Evolutionary conservation across 2,888 invertebrate species (phyloP), one percentile per base, ranked within the genome.

Genomic region (Sinotaia quadrata): DNA sequence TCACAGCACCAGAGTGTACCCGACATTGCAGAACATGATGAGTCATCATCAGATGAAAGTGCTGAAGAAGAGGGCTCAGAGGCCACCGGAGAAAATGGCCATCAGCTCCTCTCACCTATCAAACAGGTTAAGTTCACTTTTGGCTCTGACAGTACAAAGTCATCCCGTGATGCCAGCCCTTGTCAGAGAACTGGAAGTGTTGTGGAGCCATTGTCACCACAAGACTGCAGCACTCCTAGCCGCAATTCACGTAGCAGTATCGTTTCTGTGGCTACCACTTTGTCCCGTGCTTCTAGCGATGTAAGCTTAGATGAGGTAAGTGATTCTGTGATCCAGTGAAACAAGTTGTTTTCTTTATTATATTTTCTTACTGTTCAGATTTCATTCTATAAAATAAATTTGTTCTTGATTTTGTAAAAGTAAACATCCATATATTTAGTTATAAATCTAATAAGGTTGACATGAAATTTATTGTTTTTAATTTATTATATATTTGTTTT

Each of bases 241-340:
- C 79, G 73, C 56, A 61, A 61, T 4, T 58, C 69, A 24, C 54
- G 67, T 18, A 37, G 69, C 27, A 59, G 60, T 29, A 62, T 52
- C 41, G 57, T 58, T 31, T 71, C 75, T 1, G 70, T 75, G 24
- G 52, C 49, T 12, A 71, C 79, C 4, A 74, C 77, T 33, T 67
- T 85, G 12, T 84, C 85, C 12, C 69, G 81, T 15, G 80, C 80
- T n/a, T 81, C 82, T 1, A 85, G 84, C 75, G 84, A 82, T 52
- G 73, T 82, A 12, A 85, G 85, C 73, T 67, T 85, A 31, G 85
- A 86, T 63, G 84, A 83, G 10, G 68, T 71, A n/a, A 59, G 65
- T 37, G 1, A 2, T 18, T 8, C 18, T 47, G 8, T n/a, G n/a
- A n/a, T n/a, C n/a, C n/a, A n/a, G n/a, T n/a, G n/a, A n/a, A n/a